Percentiles rank a stretch among this genome's conserved stretches.
Conservation (phyloP, 1,140 invertebrate genomes). For the Drosophila ohnishii region DNA sequence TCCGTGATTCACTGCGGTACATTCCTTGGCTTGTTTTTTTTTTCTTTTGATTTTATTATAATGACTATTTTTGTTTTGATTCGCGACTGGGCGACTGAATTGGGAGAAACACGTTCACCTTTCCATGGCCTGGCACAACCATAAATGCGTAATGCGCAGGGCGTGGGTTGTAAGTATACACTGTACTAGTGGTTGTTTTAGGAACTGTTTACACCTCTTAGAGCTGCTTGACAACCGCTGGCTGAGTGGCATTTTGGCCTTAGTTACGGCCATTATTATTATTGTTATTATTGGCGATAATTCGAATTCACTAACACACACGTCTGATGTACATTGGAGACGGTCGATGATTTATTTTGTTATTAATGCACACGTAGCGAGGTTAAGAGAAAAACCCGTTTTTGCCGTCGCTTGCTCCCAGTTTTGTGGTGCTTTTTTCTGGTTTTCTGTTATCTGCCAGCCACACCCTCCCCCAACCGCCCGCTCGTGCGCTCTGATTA, state of each 20-base stretch:
- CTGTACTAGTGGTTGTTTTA: constrained; percentile 17
- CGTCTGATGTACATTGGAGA: constrained; percentile 8
- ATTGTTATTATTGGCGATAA: constrained; percentile 41
- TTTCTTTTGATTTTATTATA: constrained; percentile 7
- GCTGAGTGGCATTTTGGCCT: constrained; percentile 25
- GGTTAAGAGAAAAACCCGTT: constrained; percentile 64
- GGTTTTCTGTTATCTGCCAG: constrained; percentile 26
- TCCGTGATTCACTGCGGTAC: constrained; percentile 25
- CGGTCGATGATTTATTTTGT: constrained; percentile 47
- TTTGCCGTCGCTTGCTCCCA: constrained; percentile 21
- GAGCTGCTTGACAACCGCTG: constrained; percentile 36
- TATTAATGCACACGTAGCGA: constrained; percentile 66
- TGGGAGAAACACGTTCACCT: constrained; percentile 39
- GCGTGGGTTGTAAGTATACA: constrained; percentile 23
- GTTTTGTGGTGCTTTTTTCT: constrained; percentile 5
- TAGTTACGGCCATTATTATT: constrained; percentile 30
- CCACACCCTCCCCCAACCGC: constrained; percentile 37
- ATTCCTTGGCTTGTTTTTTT: constrained; percentile 13
- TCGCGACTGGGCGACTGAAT: constrained; percentile 15
- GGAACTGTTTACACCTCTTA: constrained; percentile 42
- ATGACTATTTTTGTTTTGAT: constrained; percentile 34
- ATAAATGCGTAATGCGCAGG: constrained; percentile 42
- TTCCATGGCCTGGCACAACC: constrained; percentile 45
- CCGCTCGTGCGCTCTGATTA: constrained; percentile 40
- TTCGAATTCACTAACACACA: constrained; percentile 29